Evolutionary conservation across 2,797 vertebrate genomes (phyloP).

Genomic region (Gambusia yucatana): DNA sequence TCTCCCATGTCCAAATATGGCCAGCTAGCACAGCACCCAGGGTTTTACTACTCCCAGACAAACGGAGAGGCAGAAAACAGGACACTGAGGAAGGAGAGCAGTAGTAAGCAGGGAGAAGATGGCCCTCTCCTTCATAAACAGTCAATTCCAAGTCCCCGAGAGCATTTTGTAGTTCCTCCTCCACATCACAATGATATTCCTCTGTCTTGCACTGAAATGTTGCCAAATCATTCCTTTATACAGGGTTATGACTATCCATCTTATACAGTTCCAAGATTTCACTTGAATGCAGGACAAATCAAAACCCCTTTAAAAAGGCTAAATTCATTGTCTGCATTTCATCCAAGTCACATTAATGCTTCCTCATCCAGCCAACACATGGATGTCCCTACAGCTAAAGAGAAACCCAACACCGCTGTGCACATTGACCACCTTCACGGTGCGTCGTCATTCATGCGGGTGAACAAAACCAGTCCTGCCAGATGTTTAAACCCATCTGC

Average conservation of each 20-base stretch:
- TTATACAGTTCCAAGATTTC: slow-evolving; percentile 66
- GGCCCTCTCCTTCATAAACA: slow-evolving; percentile 63
- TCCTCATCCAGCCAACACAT: slow-evolving; percentile 40
- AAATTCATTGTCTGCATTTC: slow-evolving; percentile 34
- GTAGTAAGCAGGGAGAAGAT: slow-evolving; percentile 64
- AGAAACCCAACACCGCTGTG: slow-evolving; percentile 22
- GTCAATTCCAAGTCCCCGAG: slow-evolving; percentile 48
- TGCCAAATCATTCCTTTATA: slow-evolving; percentile 63
- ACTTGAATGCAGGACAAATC: slow-evolving; percentile 61
- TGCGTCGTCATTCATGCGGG: slow-evolving; percentile 15
- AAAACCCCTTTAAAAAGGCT: slow-evolving; percentile 51
- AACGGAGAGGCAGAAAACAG: slow-evolving; percentile 68
- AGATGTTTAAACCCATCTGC: slow-evolving; percentile 31
- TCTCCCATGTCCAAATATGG: slow-evolving; percentile 80
- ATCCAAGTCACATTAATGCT: slow-evolving; percentile 20
- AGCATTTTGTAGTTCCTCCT: slow-evolving; percentile 66
- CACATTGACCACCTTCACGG: slow-evolving; percentile 23
- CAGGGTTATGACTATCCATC: slow-evolving; percentile 66
- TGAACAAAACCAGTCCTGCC: slow-evolving; percentile 40
- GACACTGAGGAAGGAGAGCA: slow-evolving; percentile 56
- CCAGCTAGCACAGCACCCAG: slow-evolving; percentile 73
- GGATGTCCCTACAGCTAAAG: slow-evolving; percentile 33
- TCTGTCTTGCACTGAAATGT: slow-evolving; percentile 49
- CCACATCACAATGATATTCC: slow-evolving; percentile 65
- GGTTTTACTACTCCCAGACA: slow-evolving; percentile 78